Base-by-base conservation (phyloP, 2,888 invertebrate genomes). In the Thelaira solivaga region DNA sequence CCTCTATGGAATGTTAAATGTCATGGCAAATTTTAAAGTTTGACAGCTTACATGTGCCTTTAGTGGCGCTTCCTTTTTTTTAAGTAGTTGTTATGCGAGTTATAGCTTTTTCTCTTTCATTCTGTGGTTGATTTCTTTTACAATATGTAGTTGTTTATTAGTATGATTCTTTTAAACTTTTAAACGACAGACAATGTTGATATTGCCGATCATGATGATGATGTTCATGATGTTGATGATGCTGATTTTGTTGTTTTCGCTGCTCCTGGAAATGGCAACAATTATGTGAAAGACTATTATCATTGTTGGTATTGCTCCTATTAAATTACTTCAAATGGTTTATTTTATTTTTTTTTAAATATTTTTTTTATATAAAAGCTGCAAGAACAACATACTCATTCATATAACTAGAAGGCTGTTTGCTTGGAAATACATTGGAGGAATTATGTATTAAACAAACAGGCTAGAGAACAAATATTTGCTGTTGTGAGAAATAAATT, bases 1-100 rank as follows among this genome's bases (percentile, higher is more conserved):
- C 65, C 31, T 47, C n/a, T 68, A 53, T 81, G 81, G 85, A 85
- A 85, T 86, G 86, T 86, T 86, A 83, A 85, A 86, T 86, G 86
- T 86, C 86, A 86, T 85, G 86, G 86, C 86, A 86, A 86, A 86
- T 86, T 86, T 86, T 85, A 84, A 84, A 85, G 84, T 85, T 86
- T 86, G 86, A 86, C 86, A 86, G 86, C 85, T 86, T 84, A 86
- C 86, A 86, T 84, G 86, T 61, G 59, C 71, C 76, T 76, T 65
- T 65, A 65, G 71, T 76, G 71, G 65, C 65, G 71, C 76, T 76
- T 71, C 71, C 61, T 53, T 76, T 76, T 73, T 64, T 65, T 65
- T 10, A 31, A 43, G 11, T 43, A 49, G 11, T 26, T 45, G 24
- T 16, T 45, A 18, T 10, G n/a, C n/a, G n/a, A 45, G 47, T 10